Conservation (phyloP, 2,888 invertebrate species). For the Chrysina gloriosa region DNA sequence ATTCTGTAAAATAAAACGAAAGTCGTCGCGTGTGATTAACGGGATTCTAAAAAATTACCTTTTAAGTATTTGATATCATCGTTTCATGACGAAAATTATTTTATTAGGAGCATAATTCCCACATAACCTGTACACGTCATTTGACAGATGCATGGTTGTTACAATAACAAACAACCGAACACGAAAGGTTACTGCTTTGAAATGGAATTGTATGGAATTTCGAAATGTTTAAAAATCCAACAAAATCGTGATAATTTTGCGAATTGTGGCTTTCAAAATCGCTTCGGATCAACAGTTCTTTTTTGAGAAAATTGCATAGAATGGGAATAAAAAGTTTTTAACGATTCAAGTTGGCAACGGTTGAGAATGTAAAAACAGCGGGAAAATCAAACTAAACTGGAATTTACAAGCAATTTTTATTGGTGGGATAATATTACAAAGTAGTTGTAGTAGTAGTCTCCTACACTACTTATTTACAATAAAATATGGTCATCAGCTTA, state of each 20-base stretch:
- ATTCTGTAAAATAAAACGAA: conserved; percentile 63
- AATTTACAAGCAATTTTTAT: conserved; percentile 32
- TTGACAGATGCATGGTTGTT: conserved; percentile 43
- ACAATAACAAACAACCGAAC: conserved; percentile 15
- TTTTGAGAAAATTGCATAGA: not conserved
- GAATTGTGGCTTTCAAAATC: too few relatives aligned
- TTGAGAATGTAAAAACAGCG: not conserved
- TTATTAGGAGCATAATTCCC: conserved; percentile 40
- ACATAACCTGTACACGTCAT: conserved; percentile 55
- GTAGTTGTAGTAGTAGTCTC: conserved; percentile 24
- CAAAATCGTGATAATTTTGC: too few relatives aligned
- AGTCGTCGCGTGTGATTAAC: not conserved
- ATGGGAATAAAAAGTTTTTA: not conserved
- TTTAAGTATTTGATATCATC: conserved; percentile 27
- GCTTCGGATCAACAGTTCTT: too few relatives aligned
- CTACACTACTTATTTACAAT: conserved; percentile 34
- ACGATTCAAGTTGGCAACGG: not conserved
- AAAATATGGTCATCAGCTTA: conserved; percentile 24
- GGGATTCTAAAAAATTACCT: conserved; percentile 3
- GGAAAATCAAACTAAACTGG: conserved; percentile 8
- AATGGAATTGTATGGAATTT: too few relatives aligned
- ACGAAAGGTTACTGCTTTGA: conserved; percentile 8
- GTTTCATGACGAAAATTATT: conserved; percentile 22
- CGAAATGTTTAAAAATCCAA: too few relatives aligned
- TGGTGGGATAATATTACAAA: conserved; percentile 30